phyloP scores from a whole-genome alignment of 2,888 invertebrate species.

The Torymus texanus region DNA sequence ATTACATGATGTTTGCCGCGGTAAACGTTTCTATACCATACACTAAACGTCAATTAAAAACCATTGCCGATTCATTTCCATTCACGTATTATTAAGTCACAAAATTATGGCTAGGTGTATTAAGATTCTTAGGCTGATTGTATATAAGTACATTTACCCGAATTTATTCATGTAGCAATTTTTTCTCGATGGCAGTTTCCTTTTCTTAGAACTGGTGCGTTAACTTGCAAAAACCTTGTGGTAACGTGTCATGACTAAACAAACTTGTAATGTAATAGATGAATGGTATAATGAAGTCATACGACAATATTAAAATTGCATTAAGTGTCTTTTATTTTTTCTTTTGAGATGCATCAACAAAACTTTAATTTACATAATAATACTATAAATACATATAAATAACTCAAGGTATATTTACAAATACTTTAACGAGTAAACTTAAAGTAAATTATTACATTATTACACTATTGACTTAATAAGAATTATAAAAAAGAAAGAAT shows the following conservation, averaged over 20 bases:
- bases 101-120: no score
- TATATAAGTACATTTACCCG: no score
- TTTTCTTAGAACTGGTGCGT: slow-evolving; percentile 17
- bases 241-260: slow-evolving; percentile 49
- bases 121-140: no score
- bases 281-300: neutral
- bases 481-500: neutral
- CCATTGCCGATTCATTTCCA: no score
- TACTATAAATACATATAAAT: slow-evolving; percentile 12
- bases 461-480: slow-evolving; percentile 2
- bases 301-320: neutral
- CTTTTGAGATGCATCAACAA: neutral
- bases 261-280: slow-evolving; percentile 36
- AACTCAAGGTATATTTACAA: slow-evolving; percentile 25
- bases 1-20: no score
- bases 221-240: slow-evolving; percentile 36
- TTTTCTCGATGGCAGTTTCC: slow-evolving; percentile 23
- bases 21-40: no score
- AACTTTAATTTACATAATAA: slow-evolving; percentile 1
- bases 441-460: neutral
- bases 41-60: no score
- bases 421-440: slow-evolving; percentile 17
- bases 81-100: no score
- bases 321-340: slow-evolving; percentile 1
- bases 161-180: neutral